Percentiles rank a stretch among this genome's conserved stretches.
Evolutionary conservation across 2,113 vertebrate genomes (phyloP).

Genomic region (Cinclus cinclus): DNA sequence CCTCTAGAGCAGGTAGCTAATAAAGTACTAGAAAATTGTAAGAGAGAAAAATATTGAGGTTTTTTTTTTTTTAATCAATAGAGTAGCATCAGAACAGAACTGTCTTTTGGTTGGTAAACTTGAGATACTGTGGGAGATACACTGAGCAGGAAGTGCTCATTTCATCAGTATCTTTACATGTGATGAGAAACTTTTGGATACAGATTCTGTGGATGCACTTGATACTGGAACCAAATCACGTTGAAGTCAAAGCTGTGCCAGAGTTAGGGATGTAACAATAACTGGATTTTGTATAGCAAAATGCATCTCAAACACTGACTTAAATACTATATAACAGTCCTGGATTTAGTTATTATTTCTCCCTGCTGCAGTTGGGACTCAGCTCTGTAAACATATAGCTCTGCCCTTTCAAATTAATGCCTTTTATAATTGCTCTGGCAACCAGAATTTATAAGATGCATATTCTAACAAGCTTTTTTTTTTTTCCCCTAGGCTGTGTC

Average conservation of each 20-base stretch:
- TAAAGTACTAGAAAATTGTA: background rate
- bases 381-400: background rate
- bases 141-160: background rate
- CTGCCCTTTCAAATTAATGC: background rate
- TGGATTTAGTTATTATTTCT: background rate
- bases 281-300: background rate
- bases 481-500: constrained; percentile 73
- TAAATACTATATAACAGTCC: background rate
- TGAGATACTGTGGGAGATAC: background rate
- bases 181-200: background rate
- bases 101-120: background rate
- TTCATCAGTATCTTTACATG: background rate
- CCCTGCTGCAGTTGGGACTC: background rate
- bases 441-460: background rate
- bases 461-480: background rate
- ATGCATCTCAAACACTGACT: background rate
- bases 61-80: background rate
- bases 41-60: background rate
- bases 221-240: background rate
- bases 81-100: background rate
- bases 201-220: background rate
- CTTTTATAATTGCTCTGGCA: background rate
- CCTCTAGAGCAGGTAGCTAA: background rate
- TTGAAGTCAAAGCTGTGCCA: background rate
- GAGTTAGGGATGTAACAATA: background rate